phyloP scores from a whole-genome alignment of 2,888 invertebrate species.

The Coenonympha arcania region DNA sequence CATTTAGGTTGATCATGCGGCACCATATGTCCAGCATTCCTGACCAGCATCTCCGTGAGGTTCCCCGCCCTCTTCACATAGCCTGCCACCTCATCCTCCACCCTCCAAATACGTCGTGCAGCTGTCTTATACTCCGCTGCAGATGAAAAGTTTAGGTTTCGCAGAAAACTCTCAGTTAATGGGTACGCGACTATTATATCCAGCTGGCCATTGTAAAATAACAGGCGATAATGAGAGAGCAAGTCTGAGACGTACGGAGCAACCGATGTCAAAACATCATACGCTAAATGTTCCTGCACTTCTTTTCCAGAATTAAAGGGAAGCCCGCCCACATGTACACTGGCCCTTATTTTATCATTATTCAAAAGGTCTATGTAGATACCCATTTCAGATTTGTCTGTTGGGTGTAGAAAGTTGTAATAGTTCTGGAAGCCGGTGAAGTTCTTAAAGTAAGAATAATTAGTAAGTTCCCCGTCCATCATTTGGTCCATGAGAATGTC shows the following conservation, averaged over 20 bases:
- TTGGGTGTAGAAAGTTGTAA: slow-evolving; percentile 78
- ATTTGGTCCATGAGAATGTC: slow-evolving; percentile 80
- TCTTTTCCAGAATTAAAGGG: slow-evolving; percentile 62
- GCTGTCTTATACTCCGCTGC: slow-evolving; percentile 77
- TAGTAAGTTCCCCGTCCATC: slow-evolving; percentile 60
- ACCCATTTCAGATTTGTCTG: slow-evolving; percentile 60
- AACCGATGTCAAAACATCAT: slow-evolving; percentile 76
- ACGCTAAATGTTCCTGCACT: slow-evolving; percentile 68
- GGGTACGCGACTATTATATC: slow-evolving; percentile 78
- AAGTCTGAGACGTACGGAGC: slow-evolving; percentile 59
- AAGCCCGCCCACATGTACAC: slow-evolving; percentile 77
- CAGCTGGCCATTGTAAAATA: slow-evolving; percentile 79
- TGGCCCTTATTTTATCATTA: slow-evolving; percentile 56
- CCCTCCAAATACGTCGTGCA: slow-evolving; percentile 77
- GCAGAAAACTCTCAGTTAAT: slow-evolving; percentile 77
- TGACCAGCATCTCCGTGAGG: slow-evolving; percentile 80
- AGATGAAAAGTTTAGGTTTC: slow-evolving; percentile 77
- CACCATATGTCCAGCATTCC: slow-evolving; percentile 85
- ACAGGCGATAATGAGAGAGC: slow-evolving; percentile 65
- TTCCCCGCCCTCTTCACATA: slow-evolving; percentile 81
- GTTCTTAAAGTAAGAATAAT: slow-evolving; percentile 73
- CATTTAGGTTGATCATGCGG: slow-evolving; percentile 75
- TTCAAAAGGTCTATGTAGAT: slow-evolving; percentile 47
- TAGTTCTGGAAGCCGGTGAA: slow-evolving; percentile 83
- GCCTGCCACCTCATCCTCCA: slow-evolving; percentile 79